phyloP scores from a whole-genome alignment of 2,888 invertebrate species.

The Phragmatobia fuliginosa region DNA sequence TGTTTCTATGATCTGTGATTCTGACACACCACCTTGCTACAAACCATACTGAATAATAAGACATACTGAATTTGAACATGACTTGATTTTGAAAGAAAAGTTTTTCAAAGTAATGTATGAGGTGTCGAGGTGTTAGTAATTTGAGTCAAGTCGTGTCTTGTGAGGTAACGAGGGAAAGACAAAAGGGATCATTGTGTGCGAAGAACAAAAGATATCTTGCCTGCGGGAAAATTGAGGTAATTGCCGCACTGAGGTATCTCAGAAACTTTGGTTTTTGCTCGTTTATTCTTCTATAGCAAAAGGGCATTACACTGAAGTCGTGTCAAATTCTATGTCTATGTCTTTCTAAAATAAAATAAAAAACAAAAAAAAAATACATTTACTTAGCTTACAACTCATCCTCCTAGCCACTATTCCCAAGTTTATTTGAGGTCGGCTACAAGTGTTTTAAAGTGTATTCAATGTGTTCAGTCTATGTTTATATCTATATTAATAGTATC shows the following conservation, averaged over 20 bases:
- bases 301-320: neutral
- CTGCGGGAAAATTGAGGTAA: conserved; percentile 17
- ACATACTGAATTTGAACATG: neutral
- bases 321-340: no score
- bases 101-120: neutral
- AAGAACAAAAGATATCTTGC: conserved; percentile 36
- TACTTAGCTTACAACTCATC: no score
- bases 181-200: conserved; percentile 41
- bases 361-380: no score
- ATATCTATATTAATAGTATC: no score
- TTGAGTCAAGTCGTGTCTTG: conserved; percentile 11
- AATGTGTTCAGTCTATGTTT: no score
- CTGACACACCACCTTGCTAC: no score
- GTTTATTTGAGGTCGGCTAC: no score
- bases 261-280: neutral
- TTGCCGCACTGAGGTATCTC: conserved; percentile 1
- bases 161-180: conserved; percentile 39
- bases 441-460: no score
- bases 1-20: no score
- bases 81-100: neutral
- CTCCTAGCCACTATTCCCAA: no score
- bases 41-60: no score
- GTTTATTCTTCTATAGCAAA: neutral
- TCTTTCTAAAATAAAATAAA: no score
- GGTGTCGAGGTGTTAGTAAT: conserved; percentile 1